Evolutionary conservation across 2,797 vertebrate species (phyloP).

Genomic region (Cynodonichthys magdalenae): DNA sequence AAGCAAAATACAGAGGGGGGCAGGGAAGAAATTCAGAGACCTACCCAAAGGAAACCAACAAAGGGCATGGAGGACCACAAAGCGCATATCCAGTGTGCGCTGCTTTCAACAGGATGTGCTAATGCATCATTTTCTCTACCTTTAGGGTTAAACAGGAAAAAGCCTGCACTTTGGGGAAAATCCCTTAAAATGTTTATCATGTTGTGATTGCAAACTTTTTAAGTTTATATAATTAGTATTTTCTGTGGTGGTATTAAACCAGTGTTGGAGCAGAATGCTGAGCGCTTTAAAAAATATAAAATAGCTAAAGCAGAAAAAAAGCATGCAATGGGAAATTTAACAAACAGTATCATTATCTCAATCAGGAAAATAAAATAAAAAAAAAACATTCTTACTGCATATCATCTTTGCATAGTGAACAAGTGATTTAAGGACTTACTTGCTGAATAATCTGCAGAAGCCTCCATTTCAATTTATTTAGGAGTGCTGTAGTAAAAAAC

Average conservation of each 20-base stretch:
- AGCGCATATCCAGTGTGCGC: conserved; percentile 66
- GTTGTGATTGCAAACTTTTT: conserved; percentile 29
- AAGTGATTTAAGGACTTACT: conserved; percentile 73
- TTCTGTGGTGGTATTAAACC: too few relatives aligned
- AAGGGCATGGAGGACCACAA: conserved; percentile 74
- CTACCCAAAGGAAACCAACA: conserved; percentile 74
- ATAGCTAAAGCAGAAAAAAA: not conserved
- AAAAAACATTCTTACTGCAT: not conserved
- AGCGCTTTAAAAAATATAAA: conserved; percentile 6
- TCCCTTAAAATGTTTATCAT: conserved; percentile 61
- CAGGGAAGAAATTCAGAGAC: conserved; percentile 42
- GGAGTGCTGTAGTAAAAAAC: conserved; percentile 82
- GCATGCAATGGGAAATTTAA: not conserved
- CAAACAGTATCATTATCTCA: not conserved
- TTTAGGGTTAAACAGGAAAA: conserved; percentile 72
- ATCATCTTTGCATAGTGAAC: not conserved
- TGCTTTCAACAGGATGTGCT: conserved; percentile 72
- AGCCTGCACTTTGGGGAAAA: conserved; percentile 65
- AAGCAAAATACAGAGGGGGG: conserved; percentile 21
- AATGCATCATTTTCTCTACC: conserved; percentile 60
- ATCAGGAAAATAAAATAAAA: not conserved
- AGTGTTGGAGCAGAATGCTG: not conserved
- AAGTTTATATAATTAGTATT: too few relatives aligned
- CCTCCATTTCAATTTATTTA: conserved; percentile 84
- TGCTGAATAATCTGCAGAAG: conserved; percentile 68